Conservation (phyloP, 2,113 vertebrate species). For the Theristicus caerulescens region DNA sequence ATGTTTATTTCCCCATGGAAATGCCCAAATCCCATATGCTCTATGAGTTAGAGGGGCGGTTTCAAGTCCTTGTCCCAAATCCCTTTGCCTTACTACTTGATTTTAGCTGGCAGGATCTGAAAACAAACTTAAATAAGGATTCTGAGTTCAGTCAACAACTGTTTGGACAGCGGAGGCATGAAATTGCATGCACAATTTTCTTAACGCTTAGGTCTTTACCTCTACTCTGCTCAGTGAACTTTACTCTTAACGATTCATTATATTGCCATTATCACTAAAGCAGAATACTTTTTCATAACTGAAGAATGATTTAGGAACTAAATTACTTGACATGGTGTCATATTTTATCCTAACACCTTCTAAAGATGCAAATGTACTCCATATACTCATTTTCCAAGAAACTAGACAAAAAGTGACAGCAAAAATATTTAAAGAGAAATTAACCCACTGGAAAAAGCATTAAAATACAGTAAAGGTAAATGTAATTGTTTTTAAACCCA, state of each 20-base stretch:
- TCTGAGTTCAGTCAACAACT: not conserved
- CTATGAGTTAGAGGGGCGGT: rapidly evolving
- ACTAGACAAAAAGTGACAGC: not conserved
- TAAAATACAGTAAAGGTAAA: constrained; percentile 58
- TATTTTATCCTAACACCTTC: constrained; percentile 36
- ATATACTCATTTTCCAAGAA: not conserved
- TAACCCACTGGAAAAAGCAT: constrained; percentile 40
- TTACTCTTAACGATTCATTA: not conserved
- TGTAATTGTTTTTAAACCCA: constrained; percentile 70
- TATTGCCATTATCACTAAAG: constrained; percentile 26
- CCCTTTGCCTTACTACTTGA: not conserved
- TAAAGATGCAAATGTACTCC: not conserved
- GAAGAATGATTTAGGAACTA: constrained; percentile 55
- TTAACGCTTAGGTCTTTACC: not conserved
- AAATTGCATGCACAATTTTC: not conserved
- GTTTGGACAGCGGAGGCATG: not conserved
- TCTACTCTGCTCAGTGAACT: not conserved
- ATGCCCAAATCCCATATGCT: not conserved
- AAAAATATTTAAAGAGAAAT: constrained; percentile 56
- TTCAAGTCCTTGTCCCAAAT: not conserved
- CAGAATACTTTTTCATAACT: constrained; percentile 23
- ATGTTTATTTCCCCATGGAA: not conserved
- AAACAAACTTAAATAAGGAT: not conserved
- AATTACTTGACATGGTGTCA: constrained; percentile 8
- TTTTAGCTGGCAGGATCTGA: not conserved